A percentile compares a stretch with the other conserved stretches of the same genome.
These are phyloP conservation scores for Grammomys surdaster DNA, from an alignment of 2,113 vertebrate species.

Conservation along the genomic window DNA sequence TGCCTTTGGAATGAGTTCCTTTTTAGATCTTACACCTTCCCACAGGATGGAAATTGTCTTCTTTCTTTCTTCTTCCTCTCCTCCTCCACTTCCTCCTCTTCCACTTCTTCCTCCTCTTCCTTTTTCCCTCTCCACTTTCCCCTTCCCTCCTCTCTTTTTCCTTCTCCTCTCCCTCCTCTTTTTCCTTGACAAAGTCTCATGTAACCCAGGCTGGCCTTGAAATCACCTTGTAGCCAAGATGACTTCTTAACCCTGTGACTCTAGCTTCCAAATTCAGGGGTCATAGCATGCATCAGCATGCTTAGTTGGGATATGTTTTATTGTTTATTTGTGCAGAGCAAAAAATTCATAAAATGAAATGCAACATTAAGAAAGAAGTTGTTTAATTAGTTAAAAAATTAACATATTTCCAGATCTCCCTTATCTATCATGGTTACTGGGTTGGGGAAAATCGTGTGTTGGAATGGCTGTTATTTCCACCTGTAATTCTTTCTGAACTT, in stretches of 20 bases:
- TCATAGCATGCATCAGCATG: no score
- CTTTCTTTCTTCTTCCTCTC: no score
- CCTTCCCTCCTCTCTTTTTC: background rate
- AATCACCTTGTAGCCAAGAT: background rate
- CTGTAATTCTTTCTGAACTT: conserved; percentile 15
- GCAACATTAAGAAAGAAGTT: background rate
- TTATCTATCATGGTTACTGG: background rate
- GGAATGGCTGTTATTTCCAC: background rate
- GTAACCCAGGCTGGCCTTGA: background rate
- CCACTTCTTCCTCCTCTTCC: background rate
- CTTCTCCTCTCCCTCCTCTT: background rate
- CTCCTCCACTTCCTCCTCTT: background rate
- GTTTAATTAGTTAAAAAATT: background rate
- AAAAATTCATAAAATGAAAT: background rate
- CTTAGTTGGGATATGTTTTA: background rate
- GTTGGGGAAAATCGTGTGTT: background rate
- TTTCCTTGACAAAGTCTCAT: background rate
- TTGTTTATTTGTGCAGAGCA: background rate
- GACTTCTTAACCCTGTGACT: background rate
- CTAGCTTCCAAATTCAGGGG: background rate
- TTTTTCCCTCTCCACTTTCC: background rate
- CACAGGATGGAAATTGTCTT: background rate
- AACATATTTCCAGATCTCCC: fast-evolving
- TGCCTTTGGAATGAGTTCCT: conserved; percentile 43
- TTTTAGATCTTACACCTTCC: background rate